Conservation (phyloP, 2,888 invertebrate species). For the Opisthograptis luteolata region DNA sequence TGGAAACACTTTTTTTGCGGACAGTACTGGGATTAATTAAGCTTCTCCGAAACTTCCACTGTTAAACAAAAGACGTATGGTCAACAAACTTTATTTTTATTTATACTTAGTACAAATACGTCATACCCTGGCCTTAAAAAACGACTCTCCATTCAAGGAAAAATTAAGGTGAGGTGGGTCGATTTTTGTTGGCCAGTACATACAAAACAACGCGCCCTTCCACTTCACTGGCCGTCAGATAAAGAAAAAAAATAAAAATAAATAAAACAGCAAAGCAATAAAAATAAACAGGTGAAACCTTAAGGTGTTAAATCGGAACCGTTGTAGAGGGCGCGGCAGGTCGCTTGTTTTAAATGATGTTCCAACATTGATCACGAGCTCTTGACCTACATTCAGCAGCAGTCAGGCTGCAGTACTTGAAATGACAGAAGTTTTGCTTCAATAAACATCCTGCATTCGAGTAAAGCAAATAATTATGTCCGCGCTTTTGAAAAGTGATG, state of each 20-base stretch:
- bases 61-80: too few relatives aligned
- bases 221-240: conserved; percentile 1
- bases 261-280: conserved; percentile 13
- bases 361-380: conserved; percentile 33
- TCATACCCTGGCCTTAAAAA: too few relatives aligned
- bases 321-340: conserved; percentile 10
- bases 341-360: conserved; percentile 33
- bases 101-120: too few relatives aligned
- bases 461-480: conserved; percentile 4
- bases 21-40: too few relatives aligned
- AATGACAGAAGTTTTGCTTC: not conserved
- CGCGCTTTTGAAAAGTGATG: too few relatives aligned
- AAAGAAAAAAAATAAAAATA: conserved; percentile 10
- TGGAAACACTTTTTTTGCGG: too few relatives aligned
- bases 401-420: not conserved
- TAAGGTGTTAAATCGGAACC: conserved; percentile 29
- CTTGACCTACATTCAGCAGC: conserved; percentile 27
- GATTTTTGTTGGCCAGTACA: too few relatives aligned
- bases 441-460: not conserved
- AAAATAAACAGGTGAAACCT: conserved; percentile 26
- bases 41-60: too few relatives aligned
- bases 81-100: too few relatives aligned
- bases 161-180: too few relatives aligned
- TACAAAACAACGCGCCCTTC: not conserved
- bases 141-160: too few relatives aligned